Evolutionary conservation across 2,888 invertebrate species (phyloP).

Genomic region (Drosophila parthenogenetica): DNA sequence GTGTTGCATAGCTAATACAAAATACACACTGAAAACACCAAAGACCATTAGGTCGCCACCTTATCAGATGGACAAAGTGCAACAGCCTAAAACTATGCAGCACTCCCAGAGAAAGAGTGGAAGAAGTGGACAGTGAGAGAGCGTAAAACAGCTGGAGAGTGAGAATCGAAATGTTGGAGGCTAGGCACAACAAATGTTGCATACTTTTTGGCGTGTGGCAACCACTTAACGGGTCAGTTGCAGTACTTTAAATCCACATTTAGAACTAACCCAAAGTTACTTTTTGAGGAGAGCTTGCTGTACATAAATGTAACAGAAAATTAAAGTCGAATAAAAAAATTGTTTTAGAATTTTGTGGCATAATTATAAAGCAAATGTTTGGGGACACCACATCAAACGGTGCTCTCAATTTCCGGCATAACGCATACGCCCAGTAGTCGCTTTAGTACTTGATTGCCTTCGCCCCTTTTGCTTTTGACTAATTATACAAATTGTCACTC

Average conservation of each 20-base stretch:
- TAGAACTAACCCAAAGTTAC: no score
- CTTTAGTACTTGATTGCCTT: conserved; percentile 8
- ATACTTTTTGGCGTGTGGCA: conserved; percentile 36
- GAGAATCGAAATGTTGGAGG: neutral
- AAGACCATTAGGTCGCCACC: conserved; percentile 59
- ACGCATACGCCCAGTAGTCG: conserved; percentile 45
- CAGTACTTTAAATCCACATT: conserved; percentile 35
- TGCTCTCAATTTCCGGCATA: conserved; percentile 39
- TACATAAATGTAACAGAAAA: no score
- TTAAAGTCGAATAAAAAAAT: no score
- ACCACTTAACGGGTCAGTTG: conserved; percentile 21
- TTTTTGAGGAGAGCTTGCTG: no score
- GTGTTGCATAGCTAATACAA: conserved; percentile 55
- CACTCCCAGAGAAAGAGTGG: conserved; percentile 28
- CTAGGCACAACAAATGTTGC: conserved; percentile 39
- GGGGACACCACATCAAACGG: conserved; percentile 41
- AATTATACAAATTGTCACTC: conserved; percentile 75
- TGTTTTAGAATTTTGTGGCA: conserved; percentile 6
- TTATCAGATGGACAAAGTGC: conserved; percentile 75
- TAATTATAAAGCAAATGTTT: conserved; percentile 44
- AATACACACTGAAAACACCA: conserved; percentile 55
- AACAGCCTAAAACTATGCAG: conserved; percentile 74
- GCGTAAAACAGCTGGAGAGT: neutral
- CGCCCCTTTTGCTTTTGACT: conserved; percentile 19
- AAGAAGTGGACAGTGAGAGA: neutral